Evolutionary conservation across 2,888 invertebrate species (phyloP), one percentile per base, ranked within the genome.

Genomic region (Rhamphomyia laevipes): DNA sequence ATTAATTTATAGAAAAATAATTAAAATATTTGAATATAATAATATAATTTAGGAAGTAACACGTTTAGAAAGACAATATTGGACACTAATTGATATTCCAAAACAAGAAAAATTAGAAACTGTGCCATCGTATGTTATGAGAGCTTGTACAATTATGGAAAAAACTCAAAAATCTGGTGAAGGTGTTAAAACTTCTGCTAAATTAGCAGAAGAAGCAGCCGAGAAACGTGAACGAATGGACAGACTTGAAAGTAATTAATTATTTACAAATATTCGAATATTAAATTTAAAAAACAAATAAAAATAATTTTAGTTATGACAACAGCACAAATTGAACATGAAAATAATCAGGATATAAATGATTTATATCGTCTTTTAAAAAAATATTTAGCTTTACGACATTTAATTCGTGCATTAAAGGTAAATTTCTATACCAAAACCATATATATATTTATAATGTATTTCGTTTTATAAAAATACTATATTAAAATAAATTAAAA

Each of bases 31-130:
- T n/a, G n/a, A n/a, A n/a, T n/a, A n/a, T 17, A 38, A 33, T 33
- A 21, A 21, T 43, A 46, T 10, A 55, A 66, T 69, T 43, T 72
- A 90, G 90, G 90, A 92, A 61, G 91, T 92, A 41, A 89, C 90
- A 56, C 84, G 88, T 56, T 74, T 92, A 62, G 92, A 92, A 73
- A 88, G 90, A 9, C 88, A 92, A 66, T 92, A 93, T 72, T 93
- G 93, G 93, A 87, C 90, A 9, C 72, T 94, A 61, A 86, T 94
- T 51, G 93, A 93, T 70, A 88, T 94, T 51, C 93, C 93, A 35
- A 84, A 86, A 54, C 93, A 94, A 67, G 92, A 93, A 67, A 91
- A 92, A 65, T 90, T 90, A 59, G 93, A 94, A 73, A 90, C 92
- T 2, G 90, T 93, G 16, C 89, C 88, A 45, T 86, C 86, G 10